Conservation (phyloP, 2,888 invertebrate species). For the Luffia ferchaultella region DNA sequence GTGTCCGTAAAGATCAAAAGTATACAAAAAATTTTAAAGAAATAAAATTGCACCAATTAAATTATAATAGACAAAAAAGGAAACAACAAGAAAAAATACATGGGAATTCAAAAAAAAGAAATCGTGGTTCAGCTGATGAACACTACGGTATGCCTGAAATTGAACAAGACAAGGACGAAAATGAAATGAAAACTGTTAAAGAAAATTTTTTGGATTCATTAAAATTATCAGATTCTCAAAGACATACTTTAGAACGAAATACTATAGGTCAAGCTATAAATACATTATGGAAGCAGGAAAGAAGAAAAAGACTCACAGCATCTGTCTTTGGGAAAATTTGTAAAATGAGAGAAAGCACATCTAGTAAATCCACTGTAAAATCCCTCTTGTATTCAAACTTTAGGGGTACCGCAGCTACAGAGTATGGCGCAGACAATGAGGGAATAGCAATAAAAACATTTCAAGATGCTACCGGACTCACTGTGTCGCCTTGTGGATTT, state of each 20-base stretch:
- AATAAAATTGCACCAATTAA: background rate
- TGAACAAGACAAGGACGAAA: background rate
- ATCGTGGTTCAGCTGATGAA: background rate
- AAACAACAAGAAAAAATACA: background rate
- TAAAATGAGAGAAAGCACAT: slow-evolving; percentile 1
- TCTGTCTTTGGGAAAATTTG: slow-evolving; percentile 6
- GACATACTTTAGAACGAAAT: background rate
- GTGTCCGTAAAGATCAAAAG: background rate
- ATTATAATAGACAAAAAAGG: background rate
- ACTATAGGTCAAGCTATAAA: background rate
- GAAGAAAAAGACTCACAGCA: slow-evolving; percentile 3
- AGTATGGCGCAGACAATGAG: slow-evolving; percentile 1
- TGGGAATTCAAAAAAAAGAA: background rate
- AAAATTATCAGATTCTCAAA: background rate
- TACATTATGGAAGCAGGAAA: background rate
- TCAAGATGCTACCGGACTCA: background rate
- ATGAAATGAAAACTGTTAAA: background rate
- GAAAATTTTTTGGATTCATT: background rate
- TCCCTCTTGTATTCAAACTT: slow-evolving; percentile 4
- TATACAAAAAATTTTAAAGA: background rate
- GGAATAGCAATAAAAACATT: background rate
- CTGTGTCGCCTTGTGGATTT: background rate
- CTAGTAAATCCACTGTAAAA: background rate
- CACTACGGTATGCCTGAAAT: background rate
- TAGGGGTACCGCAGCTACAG: slow-evolving; percentile 4